Conservation (phyloP, 2,888 invertebrate genomes). For the Pachymerium ferrugineum region DNA sequence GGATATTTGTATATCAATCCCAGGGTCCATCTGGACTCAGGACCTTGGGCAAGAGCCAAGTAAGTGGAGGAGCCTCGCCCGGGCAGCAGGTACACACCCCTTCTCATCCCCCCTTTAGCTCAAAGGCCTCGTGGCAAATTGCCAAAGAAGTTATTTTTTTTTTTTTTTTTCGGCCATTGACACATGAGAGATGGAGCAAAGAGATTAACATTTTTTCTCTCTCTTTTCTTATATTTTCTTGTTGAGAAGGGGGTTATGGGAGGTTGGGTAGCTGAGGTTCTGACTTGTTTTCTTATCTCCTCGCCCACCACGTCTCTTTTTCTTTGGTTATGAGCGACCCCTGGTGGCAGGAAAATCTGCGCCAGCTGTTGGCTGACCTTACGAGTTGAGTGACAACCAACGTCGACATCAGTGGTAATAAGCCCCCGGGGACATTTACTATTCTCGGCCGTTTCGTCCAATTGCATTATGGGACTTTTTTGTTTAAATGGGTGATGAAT, state of each 20-base stretch:
- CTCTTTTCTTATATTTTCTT: background rate
- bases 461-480: background rate
- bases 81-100: constrained; percentile 4
- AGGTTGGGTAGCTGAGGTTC: background rate
- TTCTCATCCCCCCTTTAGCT: background rate
- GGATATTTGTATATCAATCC: background rate
- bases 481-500: background rate
- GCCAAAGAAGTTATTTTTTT: background rate
- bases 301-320: background rate
- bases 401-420: background rate
- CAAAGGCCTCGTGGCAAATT: background rate
- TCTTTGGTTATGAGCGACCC: background rate
- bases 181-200: background rate
- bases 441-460: background rate
- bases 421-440: background rate
- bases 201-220: background rate
- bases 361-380: background rate
- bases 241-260: background rate
- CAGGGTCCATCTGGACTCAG: constrained; percentile 3
- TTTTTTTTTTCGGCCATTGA: background rate
- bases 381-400: background rate
- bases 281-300: constrained; percentile 1
- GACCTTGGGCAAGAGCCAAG: background rate
- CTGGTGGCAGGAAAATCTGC: background rate
- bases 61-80: background rate